phyloP scores from a whole-genome alignment of 2,113 vertebrate genomes.

The Phrynocephalus versicolor region DNA sequence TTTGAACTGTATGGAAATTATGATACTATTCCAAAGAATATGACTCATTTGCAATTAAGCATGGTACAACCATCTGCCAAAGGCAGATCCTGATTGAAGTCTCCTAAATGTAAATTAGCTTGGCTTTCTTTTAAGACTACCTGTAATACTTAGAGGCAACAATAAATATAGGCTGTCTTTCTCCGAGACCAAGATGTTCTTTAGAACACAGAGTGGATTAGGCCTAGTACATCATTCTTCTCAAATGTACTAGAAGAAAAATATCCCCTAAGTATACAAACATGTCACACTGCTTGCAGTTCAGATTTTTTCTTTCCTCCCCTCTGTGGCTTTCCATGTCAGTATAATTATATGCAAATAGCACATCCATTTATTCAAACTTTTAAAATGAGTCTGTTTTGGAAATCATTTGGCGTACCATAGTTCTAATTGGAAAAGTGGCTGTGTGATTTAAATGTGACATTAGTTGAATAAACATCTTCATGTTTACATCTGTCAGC shows the following conservation, averaged over 20 bases:
- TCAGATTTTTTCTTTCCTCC: neutral
- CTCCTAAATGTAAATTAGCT: neutral
- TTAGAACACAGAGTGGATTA: neutral
- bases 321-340: neutral
- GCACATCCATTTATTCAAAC: neutral
- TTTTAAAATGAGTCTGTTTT: slow-evolving; percentile 3
- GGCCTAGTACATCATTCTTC: neutral
- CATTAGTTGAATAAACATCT: neutral
- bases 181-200: neutral
- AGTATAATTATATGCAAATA: slow-evolving; percentile 8
- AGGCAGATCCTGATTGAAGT: neutral
- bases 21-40: neutral
- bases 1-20: fast-evolving
- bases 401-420: slow-evolving; percentile 6
- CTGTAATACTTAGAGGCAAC: neutral
- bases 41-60: neutral
- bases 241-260: neutral
- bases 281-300: neutral
- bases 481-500: neutral
- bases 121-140: neutral
- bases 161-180: neutral
- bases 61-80: neutral
- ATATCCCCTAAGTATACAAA: neutral
- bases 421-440: slow-evolving; percentile 9
- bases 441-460: neutral